Conservation (phyloP, 2,797 vertebrate genomes). For the Emys orbicularis region DNA sequence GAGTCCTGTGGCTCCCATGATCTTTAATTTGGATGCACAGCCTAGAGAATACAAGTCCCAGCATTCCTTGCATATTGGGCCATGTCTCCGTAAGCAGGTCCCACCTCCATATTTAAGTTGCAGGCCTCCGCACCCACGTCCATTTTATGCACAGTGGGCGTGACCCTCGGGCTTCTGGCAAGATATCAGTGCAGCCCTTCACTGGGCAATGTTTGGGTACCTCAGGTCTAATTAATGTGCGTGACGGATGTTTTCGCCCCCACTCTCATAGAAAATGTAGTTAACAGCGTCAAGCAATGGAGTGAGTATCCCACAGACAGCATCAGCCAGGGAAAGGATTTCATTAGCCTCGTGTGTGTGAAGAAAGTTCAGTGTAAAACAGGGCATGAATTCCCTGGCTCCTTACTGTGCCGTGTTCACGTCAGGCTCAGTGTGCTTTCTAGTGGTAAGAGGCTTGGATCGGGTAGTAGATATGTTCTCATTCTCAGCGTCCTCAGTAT, state of each 20-base stretch:
- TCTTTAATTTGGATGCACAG: rapidly evolving
- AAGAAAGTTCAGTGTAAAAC: neutral
- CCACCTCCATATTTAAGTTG: neutral
- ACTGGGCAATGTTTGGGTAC: neutral
- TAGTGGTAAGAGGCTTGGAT: neutral
- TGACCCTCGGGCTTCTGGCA: neutral
- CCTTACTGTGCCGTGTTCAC: neutral
- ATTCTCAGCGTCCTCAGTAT: neutral
- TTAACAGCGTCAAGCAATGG: neutral
- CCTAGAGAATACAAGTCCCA: neutral
- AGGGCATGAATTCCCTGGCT: rapidly evolving
- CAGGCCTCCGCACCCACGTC: neutral
- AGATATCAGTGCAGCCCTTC: neutral
- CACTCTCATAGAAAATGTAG: neutral
- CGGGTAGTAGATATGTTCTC: neutral
- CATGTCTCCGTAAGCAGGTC: neutral
- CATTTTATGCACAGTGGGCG: neutral
- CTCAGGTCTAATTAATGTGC: neutral
- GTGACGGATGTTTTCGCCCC: neutral
- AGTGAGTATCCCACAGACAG: neutral
- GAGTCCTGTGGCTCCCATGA: rapidly evolving
- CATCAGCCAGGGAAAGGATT: neutral
- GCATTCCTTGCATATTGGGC: neutral
- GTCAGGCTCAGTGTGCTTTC: neutral
- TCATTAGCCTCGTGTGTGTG: rapidly evolving